Base-by-base conservation (phyloP, 2,888 invertebrate species). In the Graphium colonna region DNA sequence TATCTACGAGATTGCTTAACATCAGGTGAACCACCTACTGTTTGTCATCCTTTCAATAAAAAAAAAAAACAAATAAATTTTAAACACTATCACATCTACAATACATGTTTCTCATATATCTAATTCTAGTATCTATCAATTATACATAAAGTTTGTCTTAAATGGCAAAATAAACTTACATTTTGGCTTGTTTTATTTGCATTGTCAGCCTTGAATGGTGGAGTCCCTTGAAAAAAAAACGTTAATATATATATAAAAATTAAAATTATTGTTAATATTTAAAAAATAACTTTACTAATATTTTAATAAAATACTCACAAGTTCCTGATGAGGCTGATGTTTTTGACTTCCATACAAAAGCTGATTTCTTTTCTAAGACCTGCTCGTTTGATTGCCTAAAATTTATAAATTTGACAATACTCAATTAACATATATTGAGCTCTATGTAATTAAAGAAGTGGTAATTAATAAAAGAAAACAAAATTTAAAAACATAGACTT, bases 301-400 rank as follows among this genome's bases (percentile, higher is more conserved):
- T 13, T 41, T 53, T n/a, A 26, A 5, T 28, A 38, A 44, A 3
- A 46, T 43, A 73, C 80, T 73, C 56, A 80, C 80, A 79, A 52
- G 69, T 48, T 18, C 60, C 51, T 3, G 65, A 55, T 28, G 57
- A 10, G 12, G 42, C 12, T 33, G 33, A 39, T 9, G 40, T 36
- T 42, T 51, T 79, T 1, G 79, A 77, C 66, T 81, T 82, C 63
- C 76, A 82, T 4, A 80, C 78, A 69, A 82, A 83, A 63, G 77
- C 82, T 1, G 76, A 71, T 60, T 75, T 82, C 55, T 78, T 82
- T 49, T 76, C 79, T 9, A 68, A 60, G 43, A 38, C 57, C 58
- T 59, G 62, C 56, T 73, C 75, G 53, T 62, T 67, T 15, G 49
- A 58, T n/a, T 51, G 58, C 55, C 81, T 80, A 63, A 7, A 67